Percentiles rank a stretch among this genome's conserved stretches.
Evolutionary conservation across 2,888 invertebrate species (phyloP).

Genomic region (Lucinisca nassula): DNA sequence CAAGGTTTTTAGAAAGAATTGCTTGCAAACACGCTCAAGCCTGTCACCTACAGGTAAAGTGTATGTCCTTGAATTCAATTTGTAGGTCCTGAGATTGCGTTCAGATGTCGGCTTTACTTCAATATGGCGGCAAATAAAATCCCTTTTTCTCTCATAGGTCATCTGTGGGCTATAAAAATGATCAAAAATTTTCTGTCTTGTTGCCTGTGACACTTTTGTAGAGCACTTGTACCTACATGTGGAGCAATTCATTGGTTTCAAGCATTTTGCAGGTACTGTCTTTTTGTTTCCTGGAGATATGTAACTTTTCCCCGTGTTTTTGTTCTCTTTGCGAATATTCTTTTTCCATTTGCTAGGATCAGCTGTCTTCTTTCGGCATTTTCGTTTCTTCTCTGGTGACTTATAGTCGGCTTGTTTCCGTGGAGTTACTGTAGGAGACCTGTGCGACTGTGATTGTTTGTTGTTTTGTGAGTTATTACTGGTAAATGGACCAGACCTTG

Average conservation of each 20-base stretch:
- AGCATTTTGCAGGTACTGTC: background rate
- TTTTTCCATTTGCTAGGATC: slow-evolving; percentile 10
- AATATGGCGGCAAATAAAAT: slow-evolving; percentile 15
- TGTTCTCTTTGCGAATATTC: slow-evolving; percentile 15
- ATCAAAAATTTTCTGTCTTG: background rate
- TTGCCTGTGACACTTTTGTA: slow-evolving; percentile 1
- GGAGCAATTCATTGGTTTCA: background rate
- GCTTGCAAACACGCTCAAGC: slow-evolving; percentile 17
- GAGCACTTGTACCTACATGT: slow-evolving; percentile 19
- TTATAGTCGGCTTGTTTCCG: slow-evolving; percentile 9
- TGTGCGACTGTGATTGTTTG: background rate
- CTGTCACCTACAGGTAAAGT: background rate
- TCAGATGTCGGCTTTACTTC: background rate
- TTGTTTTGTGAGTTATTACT: background rate
- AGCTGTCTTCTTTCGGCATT: background rate
- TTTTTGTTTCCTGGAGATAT: background rate
- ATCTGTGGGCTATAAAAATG: background rate
- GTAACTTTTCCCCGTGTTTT: slow-evolving; percentile 10
- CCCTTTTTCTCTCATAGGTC: slow-evolving; percentile 18
- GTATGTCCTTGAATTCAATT: background rate
- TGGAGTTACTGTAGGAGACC: background rate
- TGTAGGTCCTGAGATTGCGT: slow-evolving; percentile 46
- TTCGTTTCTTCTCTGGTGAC: slow-evolving; percentile 6
- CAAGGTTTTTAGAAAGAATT: slow-evolving; percentile 42
- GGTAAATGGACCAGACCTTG: background rate